Conservation (phyloP, 2,797 vertebrate genomes). For the Hafferia zeledoni region DNA sequence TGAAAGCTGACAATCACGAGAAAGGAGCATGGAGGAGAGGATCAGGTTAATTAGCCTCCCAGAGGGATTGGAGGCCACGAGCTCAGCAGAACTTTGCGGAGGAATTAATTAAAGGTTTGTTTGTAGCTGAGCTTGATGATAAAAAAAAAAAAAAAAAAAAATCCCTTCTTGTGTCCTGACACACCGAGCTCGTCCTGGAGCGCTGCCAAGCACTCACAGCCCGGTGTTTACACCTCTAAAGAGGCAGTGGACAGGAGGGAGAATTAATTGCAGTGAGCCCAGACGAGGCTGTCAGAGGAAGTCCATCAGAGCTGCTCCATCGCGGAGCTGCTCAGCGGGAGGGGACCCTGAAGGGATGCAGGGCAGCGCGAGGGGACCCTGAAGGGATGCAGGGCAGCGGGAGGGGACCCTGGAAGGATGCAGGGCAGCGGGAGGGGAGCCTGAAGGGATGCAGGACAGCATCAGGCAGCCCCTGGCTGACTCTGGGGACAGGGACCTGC, state of each 20-base stretch:
- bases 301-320: background rate
- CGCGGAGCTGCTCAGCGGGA: fast-evolving
- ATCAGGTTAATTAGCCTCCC: conserved; percentile 60
- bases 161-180: background rate
- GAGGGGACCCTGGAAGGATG: background rate
- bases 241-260: background rate
- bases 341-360: background rate
- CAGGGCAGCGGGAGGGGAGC: background rate
- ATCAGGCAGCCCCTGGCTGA: background rate
- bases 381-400: background rate
- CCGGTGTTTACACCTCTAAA: background rate
- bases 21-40: background rate
- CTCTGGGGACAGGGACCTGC: background rate
- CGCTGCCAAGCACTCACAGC: background rate
- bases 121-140: conserved; percentile 27
- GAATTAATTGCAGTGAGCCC: background rate
- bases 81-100: conserved; percentile 45
- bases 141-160: background rate
- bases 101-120: conserved; percentile 68
- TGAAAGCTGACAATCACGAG: conserved; percentile 48
- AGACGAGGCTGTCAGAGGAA: background rate
- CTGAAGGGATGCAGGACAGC: background rate
- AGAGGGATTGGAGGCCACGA: conserved; percentile 29
- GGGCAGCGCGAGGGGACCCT: background rate
- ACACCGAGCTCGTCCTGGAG: background rate